Conservation (phyloP, 92 coral and sea anemone genomes). For the Plumapathes pennacea region DNA sequence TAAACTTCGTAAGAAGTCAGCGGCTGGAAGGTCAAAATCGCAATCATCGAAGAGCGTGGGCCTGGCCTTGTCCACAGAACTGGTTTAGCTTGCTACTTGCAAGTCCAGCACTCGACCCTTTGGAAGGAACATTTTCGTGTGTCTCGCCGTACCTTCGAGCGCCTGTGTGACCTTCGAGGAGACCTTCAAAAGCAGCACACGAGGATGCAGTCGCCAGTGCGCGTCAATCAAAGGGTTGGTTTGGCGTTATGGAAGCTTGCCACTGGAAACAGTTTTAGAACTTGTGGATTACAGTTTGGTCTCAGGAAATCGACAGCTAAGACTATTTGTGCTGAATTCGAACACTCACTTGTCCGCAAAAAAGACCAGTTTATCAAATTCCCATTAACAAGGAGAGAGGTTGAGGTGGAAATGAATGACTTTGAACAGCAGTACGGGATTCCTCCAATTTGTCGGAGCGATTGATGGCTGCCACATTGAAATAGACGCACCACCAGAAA, state of each 20-base stretch:
- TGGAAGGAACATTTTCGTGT: constrained; percentile 51
- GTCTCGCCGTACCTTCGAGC: constrained; percentile 46
- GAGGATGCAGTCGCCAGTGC: constrained; percentile 33
- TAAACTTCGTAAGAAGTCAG: neutral
- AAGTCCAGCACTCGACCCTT: constrained; percentile 10
- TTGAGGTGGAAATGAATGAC: constrained; percentile 15
- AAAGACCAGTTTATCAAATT: constrained; percentile 33
- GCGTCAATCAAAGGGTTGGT: constrained; percentile 40
- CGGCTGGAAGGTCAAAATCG: neutral
- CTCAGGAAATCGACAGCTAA: constrained; percentile 42
- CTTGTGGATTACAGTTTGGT: constrained; percentile 45
- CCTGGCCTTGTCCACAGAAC: constrained; percentile 56
- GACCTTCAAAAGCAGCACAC: constrained; percentile 21
- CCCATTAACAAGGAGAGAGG: constrained; percentile 34
- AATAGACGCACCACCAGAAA: constrained; percentile 38
- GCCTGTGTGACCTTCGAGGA: constrained; percentile 21
- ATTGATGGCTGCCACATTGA: constrained; percentile 43
- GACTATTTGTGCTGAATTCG: constrained; percentile 28
- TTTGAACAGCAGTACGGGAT: constrained; percentile 44
- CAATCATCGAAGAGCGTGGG: constrained; percentile 39
- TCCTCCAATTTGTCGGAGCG: constrained; percentile 46
- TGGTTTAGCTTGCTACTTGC: constrained; percentile 29
- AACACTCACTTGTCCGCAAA: constrained; percentile 23
- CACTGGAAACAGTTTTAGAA: constrained; percentile 40
- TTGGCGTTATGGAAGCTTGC: constrained; percentile 47